A percentile compares a stretch with the other conserved stretches of the same genome.
phyloP scores from a whole-genome alignment of 2,113 vertebrate genomes.

The Cariama cristata region DNA sequence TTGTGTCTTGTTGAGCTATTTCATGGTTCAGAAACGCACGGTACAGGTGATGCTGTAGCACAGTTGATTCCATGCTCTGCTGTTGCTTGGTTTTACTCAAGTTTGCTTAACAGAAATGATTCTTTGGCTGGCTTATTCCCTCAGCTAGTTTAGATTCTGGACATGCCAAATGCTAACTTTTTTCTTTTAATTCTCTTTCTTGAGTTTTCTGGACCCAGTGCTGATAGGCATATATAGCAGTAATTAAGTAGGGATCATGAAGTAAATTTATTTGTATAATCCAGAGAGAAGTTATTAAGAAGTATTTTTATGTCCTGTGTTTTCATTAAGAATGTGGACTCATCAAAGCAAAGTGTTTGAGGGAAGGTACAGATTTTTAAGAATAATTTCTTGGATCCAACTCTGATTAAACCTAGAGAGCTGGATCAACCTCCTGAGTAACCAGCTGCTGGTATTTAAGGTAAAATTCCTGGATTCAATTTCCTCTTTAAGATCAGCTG shows the following conservation, averaged over 20 bases:
- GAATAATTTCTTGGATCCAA: neutral
- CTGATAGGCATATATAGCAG: neutral
- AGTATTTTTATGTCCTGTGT: neutral
- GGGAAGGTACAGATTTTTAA: neutral
- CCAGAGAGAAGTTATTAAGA: neutral
- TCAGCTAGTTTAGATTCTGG: neutral
- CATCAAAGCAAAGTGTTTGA: neutral
- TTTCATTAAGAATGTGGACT: neutral
- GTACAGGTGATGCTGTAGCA: neutral
- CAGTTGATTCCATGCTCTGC: neutral
- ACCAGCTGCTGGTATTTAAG: neutral
- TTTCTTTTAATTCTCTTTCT: neutral
- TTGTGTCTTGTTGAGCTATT: neutral
- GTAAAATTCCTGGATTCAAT: neutral
- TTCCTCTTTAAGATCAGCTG: neutral
- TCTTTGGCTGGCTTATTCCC: neutral
- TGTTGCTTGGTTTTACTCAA: neutral
- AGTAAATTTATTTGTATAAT: neutral
- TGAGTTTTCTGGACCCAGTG: neutral
- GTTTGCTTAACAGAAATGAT: neutral
- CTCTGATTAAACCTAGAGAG: neutral
- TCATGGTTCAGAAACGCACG: neutral
- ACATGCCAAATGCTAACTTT: neutral
- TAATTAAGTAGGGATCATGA: neutral
- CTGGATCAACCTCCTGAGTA: neutral